Evolutionary conservation across 2,113 vertebrate genomes (phyloP), one percentile per base, ranked within the genome.

Genomic region (Daboia siamensis): DNA sequence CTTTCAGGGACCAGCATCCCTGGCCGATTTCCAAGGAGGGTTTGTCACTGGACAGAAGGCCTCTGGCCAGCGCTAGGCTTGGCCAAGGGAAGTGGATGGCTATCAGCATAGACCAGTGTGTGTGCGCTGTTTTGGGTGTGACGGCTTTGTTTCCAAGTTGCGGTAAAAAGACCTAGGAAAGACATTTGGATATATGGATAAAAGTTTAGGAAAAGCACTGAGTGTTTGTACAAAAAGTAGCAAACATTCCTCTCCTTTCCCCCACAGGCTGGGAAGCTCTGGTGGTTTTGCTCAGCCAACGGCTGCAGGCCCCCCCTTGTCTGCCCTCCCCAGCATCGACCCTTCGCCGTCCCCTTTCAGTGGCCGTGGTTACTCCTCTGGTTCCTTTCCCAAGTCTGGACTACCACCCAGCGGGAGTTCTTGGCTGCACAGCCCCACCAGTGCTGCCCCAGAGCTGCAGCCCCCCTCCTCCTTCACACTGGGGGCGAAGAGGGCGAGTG

Each of bases 391-490:
- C 23, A 0, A 3, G 33, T n/a, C 0, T 61, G 55, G 86, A 69
- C 44, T 88, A 52, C 5, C 61, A 0, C 48, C 3, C 0, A 1
- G 86, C 57, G 51, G 48, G 0, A 54, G 21, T 0, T 4, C 0
- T 0, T 21, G 93, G 94, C 23, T 85, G 12, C 20, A 0, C n/a
- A 29, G 33, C 44, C 44, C 90, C 5, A 4, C 13, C 51, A 1
- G n/a, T 69, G 89, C 44, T 33, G 55, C 69, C 55, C 92, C 87
- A 2, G 69, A 97, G 90, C 97, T 98, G 5, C 87, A 97, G 93
- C 97, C 97, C 64, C 97, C 98, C 2, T 97, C 97, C 26, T 97
- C 97, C 92, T 98, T 98, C 95, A 93, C 95, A 95, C 92, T 44
- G 74, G 74, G 74, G 33, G 0, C 33, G 3, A 44, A 44, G 33